A percentile compares a stretch with the other conserved stretches of the same genome.
phyloP scores from a whole-genome alignment of 2,113 vertebrate species.

The Orcinus orca region DNA sequence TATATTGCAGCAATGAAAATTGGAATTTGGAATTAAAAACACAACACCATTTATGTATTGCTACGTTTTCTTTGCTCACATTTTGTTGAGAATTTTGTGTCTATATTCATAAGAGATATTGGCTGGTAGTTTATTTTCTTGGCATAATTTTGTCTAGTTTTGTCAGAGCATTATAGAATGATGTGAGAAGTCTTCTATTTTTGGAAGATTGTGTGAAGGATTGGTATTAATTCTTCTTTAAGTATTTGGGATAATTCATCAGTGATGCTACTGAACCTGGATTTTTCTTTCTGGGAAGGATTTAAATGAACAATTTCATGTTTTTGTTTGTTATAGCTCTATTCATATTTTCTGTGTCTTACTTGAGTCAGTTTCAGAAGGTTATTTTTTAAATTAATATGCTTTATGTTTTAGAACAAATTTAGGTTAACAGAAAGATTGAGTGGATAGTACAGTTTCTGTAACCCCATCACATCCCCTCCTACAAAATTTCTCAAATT shows the following conservation, averaged over 20 bases:
- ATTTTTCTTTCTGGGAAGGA: background rate
- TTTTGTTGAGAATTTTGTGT: background rate
- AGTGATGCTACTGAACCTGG: background rate
- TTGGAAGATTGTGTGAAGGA: background rate
- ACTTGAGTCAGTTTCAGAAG: background rate
- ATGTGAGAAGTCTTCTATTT: background rate
- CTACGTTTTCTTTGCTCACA: background rate
- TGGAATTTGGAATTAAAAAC: background rate
- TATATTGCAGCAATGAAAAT: background rate
- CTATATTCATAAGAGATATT: background rate
- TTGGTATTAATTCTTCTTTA: background rate
- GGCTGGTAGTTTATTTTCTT: background rate
- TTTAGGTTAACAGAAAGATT: background rate
- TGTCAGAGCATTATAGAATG: background rate
- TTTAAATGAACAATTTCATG: background rate
- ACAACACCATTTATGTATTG: background rate
- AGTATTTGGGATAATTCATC: background rate
- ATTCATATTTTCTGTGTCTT: background rate
- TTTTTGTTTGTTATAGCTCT: background rate
- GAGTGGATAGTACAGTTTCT: background rate
- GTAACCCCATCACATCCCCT: background rate
- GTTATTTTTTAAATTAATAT: background rate
- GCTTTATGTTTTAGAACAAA: background rate
- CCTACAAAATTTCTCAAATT: background rate
- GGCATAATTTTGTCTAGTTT: background rate